Evolutionary conservation across 2,113 vertebrate genomes (phyloP).

Genomic region (Crotalus tigris): DNA sequence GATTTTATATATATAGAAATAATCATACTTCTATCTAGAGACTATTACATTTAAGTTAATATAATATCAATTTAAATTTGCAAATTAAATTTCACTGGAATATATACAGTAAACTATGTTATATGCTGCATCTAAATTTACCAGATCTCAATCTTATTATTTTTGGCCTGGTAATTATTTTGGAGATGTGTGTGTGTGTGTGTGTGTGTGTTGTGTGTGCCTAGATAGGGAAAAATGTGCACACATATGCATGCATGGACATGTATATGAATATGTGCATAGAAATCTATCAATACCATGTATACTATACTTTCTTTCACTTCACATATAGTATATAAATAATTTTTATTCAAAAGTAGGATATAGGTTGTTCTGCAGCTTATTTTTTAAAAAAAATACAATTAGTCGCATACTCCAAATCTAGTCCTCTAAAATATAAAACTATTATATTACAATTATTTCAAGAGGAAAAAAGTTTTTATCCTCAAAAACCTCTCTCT

Average conservation of each 20-base stretch:
- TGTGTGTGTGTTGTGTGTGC: too few relatives aligned
- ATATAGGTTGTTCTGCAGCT: neutral
- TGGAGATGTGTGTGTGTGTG: neutral
- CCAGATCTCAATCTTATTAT: neutral
- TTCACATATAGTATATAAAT: neutral
- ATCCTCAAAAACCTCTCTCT: slow-evolving; percentile 29
- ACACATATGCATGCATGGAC: neutral
- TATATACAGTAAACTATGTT: neutral
- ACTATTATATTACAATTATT: slow-evolving; percentile 37
- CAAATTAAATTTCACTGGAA: neutral
- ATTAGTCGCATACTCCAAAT: neutral
- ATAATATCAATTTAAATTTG: neutral
- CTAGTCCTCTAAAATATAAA: slow-evolving; percentile 30
- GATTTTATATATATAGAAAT: neutral
- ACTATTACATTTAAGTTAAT: neutral
- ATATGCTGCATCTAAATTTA: neutral
- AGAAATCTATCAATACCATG: neutral
- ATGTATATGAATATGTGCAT: neutral
- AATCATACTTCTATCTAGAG: neutral
- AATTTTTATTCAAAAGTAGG: neutral
- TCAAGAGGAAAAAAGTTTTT: slow-evolving; percentile 6
- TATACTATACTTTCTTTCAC: neutral
- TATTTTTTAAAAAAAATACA: neutral
- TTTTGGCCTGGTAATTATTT: neutral
- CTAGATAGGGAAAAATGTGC: neutral